A percentile compares a stretch with the other conserved stretches of the same genome.
Conservation (phyloP, 2,113 vertebrate genomes). For the Rallus limicola region DNA sequence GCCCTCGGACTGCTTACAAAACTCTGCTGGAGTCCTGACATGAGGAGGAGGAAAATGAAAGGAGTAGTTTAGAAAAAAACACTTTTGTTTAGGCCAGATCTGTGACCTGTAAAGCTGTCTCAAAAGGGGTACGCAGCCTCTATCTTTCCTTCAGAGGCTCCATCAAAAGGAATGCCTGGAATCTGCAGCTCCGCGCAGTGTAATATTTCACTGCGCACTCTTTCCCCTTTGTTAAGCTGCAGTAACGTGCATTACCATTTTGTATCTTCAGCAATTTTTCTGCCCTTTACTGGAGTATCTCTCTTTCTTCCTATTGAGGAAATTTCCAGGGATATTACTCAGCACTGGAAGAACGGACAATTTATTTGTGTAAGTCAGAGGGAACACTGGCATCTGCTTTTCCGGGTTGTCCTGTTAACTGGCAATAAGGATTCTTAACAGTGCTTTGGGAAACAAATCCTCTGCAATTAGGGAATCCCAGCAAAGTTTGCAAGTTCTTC, state of each 20-base stretch:
- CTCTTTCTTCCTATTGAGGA: not conserved
- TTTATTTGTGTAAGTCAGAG: not conserved
- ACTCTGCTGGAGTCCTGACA: constrained; percentile 64
- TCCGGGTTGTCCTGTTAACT: not conserved
- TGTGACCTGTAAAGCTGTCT: constrained; percentile 59
- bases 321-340: not conserved
- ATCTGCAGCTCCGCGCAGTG: constrained; percentile 13
- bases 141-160: constrained; percentile 52
- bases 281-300: not conserved
- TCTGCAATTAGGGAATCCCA: not conserved
- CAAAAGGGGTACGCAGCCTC: constrained; percentile 33
- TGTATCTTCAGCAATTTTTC: not conserved
- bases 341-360: not conserved
- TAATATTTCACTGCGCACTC: constrained; percentile 19
- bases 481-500: not conserved
- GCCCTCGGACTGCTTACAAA: constrained; percentile 53
- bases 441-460: not conserved
- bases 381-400: not conserved
- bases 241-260: not conserved
- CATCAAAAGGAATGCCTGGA: constrained; percentile 64
- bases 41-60: constrained; percentile 63
- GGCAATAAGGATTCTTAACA: not conserved
- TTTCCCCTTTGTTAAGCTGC: constrained; percentile 24
- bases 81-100: constrained; percentile 68
- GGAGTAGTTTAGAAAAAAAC: constrained; percentile 57